A percentile compares a stretch with the other conserved stretches of the same genome.
Conservation (phyloP, 2,113 vertebrate species). For the Ibidorhyncha struthersii region DNA sequence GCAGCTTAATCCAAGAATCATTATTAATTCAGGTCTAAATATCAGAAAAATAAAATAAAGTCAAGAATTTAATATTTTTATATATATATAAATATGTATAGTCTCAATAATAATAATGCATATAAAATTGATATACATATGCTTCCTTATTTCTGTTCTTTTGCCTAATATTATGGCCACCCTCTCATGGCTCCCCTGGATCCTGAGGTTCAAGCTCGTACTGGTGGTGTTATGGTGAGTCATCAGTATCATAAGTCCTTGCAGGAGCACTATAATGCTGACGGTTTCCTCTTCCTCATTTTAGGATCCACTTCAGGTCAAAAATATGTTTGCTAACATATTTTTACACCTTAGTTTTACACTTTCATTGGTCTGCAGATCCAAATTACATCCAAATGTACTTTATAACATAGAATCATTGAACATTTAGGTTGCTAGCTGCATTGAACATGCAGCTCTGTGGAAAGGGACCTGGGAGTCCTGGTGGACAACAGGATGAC, state of each 20-base stretch:
- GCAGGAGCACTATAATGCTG: not conserved
- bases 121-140: not conserved
- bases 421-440: not conserved
- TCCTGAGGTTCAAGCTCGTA: not conserved
- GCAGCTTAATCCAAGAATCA: not conserved
- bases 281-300: not conserved
- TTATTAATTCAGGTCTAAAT: not conserved
- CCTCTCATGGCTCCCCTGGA: not conserved
- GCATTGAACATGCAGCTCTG: no score
- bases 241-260: not conserved
- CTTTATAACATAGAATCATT: not conserved
- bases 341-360: not conserved
- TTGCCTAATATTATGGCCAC: not conserved
- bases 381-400: not conserved
- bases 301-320: not conserved
- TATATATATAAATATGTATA: not conserved
- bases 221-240: not conserved
- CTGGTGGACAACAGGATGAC: no score
- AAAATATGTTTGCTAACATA: not conserved
- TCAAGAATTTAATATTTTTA: not conserved
- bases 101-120: not conserved
- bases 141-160: not conserved
- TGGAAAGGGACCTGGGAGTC: no score
- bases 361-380: not conserved
- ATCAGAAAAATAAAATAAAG: not conserved